Evolutionary conservation across 2,113 vertebrate genomes (phyloP).

Genomic region (Pteropus alecto): DNA sequence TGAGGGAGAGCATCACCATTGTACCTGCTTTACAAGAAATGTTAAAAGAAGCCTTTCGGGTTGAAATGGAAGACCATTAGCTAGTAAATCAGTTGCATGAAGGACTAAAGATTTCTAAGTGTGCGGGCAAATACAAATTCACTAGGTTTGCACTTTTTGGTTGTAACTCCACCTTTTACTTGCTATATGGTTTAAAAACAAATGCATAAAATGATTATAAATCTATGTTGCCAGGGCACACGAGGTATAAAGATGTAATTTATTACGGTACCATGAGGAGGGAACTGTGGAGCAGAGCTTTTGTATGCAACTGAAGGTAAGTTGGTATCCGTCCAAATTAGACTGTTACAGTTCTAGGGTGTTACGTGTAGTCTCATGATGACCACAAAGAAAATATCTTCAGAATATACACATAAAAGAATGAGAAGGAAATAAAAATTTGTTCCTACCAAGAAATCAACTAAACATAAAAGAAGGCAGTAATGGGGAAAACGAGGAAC

Average conservation of each 20-base stretch:
- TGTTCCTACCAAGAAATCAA: not conserved
- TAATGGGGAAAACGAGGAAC: rapidly evolving
- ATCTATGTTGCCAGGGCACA: not conserved
- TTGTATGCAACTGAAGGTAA: not conserved
- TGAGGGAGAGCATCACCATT: too few species aligned
- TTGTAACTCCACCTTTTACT: not conserved
- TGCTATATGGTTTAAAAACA: not conserved
- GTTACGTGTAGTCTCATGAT: not conserved
- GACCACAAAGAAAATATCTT: not conserved
- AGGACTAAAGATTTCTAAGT: not conserved
- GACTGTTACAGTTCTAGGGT: too few species aligned
- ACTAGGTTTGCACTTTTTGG: not conserved
- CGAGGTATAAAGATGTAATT: not conserved
- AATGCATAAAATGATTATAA: not conserved
- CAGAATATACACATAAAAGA: not conserved
- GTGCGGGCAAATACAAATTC: not conserved
- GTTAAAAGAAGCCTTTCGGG: not conserved
- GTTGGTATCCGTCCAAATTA: rapidly evolving
- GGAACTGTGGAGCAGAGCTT: not conserved
- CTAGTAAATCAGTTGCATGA: rapidly evolving
- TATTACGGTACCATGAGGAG: not conserved
- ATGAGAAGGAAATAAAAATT: not conserved
- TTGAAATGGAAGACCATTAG: not conserved
- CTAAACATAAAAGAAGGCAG: not conserved
- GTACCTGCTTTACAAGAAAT: not conserved